Evolutionary conservation across 2,888 invertebrate species (phyloP).

Genomic region (Onchidella celtica): DNA sequence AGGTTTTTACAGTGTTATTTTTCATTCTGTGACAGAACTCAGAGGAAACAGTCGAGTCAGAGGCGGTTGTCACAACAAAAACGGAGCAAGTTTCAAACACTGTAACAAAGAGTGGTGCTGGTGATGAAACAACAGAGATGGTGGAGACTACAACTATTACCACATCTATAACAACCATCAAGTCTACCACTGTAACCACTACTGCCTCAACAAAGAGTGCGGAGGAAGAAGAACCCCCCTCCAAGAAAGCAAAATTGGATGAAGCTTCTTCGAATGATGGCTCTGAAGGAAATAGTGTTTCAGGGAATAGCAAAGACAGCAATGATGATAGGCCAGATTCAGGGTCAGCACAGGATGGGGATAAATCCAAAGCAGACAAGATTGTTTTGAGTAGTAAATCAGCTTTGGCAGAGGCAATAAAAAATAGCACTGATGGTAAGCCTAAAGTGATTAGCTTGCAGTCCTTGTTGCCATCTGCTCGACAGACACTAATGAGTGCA

Average conservation of each 20-base stretch:
- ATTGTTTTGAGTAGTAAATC: slow-evolving; percentile 28
- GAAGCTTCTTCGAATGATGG: slow-evolving; percentile 48
- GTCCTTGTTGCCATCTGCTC: slow-evolving; percentile 69
- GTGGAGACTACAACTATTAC: slow-evolving; percentile 58
- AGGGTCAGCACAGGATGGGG: neutral
- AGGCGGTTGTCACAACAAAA: slow-evolving; percentile 34
- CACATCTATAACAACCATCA: slow-evolving; percentile 47
- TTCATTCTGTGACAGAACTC: too few species aligned
- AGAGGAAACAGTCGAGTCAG: slow-evolving; percentile 38
- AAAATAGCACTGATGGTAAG: slow-evolving; percentile 49
- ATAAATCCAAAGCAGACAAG: slow-evolving; percentile 32
- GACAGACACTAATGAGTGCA: slow-evolving; percentile 59
- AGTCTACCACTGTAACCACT: slow-evolving; percentile 60
- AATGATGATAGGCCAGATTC: slow-evolving; percentile 1
- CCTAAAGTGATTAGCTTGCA: slow-evolving; percentile 72
- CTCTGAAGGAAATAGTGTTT: neutral
- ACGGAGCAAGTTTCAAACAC: slow-evolving; percentile 40
- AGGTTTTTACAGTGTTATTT: too few species aligned
- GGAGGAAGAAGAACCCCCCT: slow-evolving; percentile 55
- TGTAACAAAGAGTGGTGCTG: slow-evolving; percentile 28
- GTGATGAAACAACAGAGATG: slow-evolving; percentile 47
- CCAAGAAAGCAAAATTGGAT: slow-evolving; percentile 56
- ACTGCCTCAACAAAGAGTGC: slow-evolving; percentile 40
- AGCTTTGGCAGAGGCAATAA: slow-evolving; percentile 40
- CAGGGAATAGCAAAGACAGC: slow-evolving; percentile 15